Base-by-base conservation (phyloP, 2,888 invertebrate species). In the Muscina levida region DNA sequence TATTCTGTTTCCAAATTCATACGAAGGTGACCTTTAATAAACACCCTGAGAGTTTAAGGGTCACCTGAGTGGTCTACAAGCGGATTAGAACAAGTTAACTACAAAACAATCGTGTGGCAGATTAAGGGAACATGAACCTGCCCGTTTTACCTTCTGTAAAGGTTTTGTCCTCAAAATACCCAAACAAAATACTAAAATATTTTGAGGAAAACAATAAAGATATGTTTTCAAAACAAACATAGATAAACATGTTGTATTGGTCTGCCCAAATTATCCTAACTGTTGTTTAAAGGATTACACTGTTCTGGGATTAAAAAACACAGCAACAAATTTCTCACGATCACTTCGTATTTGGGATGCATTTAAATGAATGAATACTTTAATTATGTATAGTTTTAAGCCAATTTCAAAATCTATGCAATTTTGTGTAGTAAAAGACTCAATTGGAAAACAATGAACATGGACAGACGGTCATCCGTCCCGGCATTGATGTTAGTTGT, bases 241-340 rank as follows among this genome's bases (percentile, higher is more conserved):
- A 22, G 3, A 53, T 48, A 19, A 26, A 22, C 13, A 51, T 71
- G 65, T 72, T 31, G 31, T 8, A 31, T 8, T n/a, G n/a, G 31
- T 5, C 31, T 5, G 8, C 8, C 8, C 4, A 8, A 8, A 31
- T 31, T 31, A 31, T 8, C 3, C 4, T 68, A 53, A 24, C 6
- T 53, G 68, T 44, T 75, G 53, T 75, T 53, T 72, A 67, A 67
- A 72, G 53, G 67, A 72, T 72, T 79, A 75, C 46, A 48, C 39
- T 39, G n/a, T 67, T 67, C 57, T 19, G 22, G 15, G 3, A 17
- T 39, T 39, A 51, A 48, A 24, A 53, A 53, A 22, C 2, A 31
- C 15, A 31, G 13, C 57, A 62, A 42, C 19, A 39, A 62, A 11
- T 62, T 62, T 62, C 62, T 62, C 62, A 62, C 62, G 62, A 62